A percentile compares a stretch with the other conserved stretches of the same genome.
These are phyloP conservation scores for Zaprionus obscuricornis DNA, from an alignment of 2,888 invertebrate species.

Conservation along the genomic window DNA sequence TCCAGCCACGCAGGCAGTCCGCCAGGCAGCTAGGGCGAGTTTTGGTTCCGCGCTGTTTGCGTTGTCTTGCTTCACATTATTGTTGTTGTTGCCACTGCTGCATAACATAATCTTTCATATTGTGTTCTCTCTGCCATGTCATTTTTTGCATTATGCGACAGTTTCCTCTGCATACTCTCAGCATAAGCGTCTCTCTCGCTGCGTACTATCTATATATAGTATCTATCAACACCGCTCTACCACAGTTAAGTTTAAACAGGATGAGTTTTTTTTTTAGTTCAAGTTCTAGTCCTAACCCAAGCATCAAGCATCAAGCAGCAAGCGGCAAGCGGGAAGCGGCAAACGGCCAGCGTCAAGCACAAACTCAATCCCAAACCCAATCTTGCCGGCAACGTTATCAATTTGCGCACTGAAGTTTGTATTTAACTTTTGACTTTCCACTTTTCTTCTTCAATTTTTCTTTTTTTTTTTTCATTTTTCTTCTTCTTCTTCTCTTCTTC, in stretches of 20 bases:
- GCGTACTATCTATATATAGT: too few species aligned
- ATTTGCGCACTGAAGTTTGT: slow-evolving; percentile 77
- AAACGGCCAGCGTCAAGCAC: neutral
- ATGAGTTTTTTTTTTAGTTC: slow-evolving; percentile 34
- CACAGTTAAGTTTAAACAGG: too few species aligned
- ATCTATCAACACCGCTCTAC: too few species aligned
- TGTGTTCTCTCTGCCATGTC: slow-evolving; percentile 45
- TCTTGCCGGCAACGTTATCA: too few species aligned
- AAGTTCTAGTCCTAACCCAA: slow-evolving; percentile 5
- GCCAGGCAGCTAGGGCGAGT: neutral
- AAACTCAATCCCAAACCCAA: slow-evolving; percentile 22
- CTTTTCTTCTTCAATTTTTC: slow-evolving; percentile 40
- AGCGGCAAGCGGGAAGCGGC: too few species aligned
- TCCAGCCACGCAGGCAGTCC: neutral
- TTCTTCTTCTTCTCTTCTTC: neutral
- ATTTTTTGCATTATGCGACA: slow-evolving; percentile 70
- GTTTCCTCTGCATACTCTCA: slow-evolving; percentile 21
- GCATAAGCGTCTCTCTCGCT: too few species aligned
- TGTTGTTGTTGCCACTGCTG: slow-evolving; percentile 34
- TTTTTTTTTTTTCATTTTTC: slow-evolving; percentile 9
- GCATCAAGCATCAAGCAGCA: too few species aligned
- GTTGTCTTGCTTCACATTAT: slow-evolving; percentile 4
- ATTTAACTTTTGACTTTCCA: slow-evolving; percentile 77
- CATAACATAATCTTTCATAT: slow-evolving; percentile 75
- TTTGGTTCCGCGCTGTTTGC: slow-evolving; percentile 54